phyloP scores from a whole-genome alignment of 1,140 invertebrate species.

The Holotrichia oblita region DNA sequence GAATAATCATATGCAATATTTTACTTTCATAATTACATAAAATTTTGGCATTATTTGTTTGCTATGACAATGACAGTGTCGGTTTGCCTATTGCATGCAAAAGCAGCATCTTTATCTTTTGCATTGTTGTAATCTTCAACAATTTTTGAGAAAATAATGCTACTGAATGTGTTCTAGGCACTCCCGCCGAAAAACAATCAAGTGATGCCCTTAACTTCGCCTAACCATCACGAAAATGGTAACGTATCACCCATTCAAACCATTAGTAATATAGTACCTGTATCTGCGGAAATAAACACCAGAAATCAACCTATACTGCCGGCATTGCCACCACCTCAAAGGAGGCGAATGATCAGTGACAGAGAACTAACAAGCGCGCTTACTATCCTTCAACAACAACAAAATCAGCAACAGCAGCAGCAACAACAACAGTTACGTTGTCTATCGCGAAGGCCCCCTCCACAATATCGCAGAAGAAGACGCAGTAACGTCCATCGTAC shows the following conservation, averaged over 20 bases:
- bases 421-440: conserved; percentile 47
- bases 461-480: conserved; percentile 54
- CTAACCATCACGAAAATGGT: conserved; percentile 30
- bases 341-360: conserved; percentile 55
- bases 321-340: conserved; percentile 53
- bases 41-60: no score
- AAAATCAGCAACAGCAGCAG: conserved; percentile 40
- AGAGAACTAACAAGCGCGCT: conserved; percentile 56
- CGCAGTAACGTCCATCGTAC: conserved; percentile 59
- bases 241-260: conserved; percentile 51
- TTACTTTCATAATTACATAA: no score
- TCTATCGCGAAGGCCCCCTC: conserved; percentile 46
- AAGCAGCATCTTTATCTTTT: no score
- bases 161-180: neutral
- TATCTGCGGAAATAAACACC: conserved; percentile 49
- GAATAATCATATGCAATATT: no score
- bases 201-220: conserved; percentile 55
- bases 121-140: no score
- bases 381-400: conserved; percentile 53
- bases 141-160: no score
- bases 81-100: no score
- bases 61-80: no score
- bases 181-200: conserved; percentile 56
- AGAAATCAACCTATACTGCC: conserved; percentile 47
- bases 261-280: conserved; percentile 54